phyloP scores from a whole-genome alignment of 2,888 invertebrate species.

The Drosophila mettleri region DNA sequence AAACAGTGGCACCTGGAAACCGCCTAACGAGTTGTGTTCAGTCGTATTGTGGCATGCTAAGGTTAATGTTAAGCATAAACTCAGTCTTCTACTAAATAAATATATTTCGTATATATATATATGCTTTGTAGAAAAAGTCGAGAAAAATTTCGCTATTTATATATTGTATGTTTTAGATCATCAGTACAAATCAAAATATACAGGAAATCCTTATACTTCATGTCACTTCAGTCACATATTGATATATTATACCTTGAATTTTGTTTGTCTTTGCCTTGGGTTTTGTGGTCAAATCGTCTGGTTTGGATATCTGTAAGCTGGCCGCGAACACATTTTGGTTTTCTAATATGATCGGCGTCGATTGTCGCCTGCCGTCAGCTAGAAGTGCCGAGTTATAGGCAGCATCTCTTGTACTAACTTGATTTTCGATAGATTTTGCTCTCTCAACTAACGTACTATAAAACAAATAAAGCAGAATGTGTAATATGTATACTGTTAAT shows the following conservation, averaged over 20 bases:
- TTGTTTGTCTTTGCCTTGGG: slow-evolving; percentile 84
- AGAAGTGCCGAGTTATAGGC: neutral
- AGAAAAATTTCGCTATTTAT: too few relatives aligned
- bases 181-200: neutral
- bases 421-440: neutral
- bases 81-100: too few relatives aligned
- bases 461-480: neutral
- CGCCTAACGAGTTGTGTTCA: too few relatives aligned
- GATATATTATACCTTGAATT: slow-evolving; percentile 61
- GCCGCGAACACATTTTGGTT: slow-evolving; percentile 89
- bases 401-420: neutral
- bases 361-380: slow-evolving; percentile 86
- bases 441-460: slow-evolving; percentile 14
- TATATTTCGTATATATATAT: too few relatives aligned
- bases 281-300: slow-evolving; percentile 62
- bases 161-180: too few relatives aligned
- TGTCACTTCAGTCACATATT: neutral
- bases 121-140: too few relatives aligned
- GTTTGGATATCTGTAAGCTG: slow-evolving; percentile 91
- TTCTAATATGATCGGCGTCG: slow-evolving; percentile 86
- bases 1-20: too few relatives aligned
- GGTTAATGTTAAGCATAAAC: too few relatives aligned
- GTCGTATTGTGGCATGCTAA: too few relatives aligned
- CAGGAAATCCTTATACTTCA: neutral
- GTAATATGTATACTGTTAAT: neutral